Conservation (phyloP, 2,888 invertebrate species). For the Drosophila macrospina region DNA sequence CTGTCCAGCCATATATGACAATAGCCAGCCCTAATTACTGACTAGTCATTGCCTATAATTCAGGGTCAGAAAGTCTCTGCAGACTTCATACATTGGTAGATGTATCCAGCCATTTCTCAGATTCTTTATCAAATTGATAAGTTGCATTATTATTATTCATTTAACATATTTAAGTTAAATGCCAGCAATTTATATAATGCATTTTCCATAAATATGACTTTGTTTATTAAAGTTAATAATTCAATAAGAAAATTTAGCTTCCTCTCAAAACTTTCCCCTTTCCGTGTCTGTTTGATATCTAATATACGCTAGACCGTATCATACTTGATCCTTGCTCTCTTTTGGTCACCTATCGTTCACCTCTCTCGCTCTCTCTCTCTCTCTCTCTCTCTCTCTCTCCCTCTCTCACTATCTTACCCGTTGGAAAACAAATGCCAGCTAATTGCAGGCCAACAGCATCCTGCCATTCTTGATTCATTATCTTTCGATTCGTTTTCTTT, state of each 20-base stretch:
- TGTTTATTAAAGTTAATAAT: no score
- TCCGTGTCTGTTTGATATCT: background rate
- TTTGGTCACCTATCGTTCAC: constrained; percentile 22
- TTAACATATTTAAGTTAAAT: no score
- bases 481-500: constrained; percentile 11
- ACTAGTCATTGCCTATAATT: constrained; percentile 66
- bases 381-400: no score
- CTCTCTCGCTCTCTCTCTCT: no score
- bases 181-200: no score
- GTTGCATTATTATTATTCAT: no score
- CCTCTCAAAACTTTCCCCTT: background rate
- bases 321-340: constrained; percentile 11
- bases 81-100: no score
- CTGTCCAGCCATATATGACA: constrained; percentile 59
- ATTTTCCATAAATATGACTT: no score
- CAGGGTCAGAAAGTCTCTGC: constrained; percentile 13
- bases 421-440: constrained; percentile 48
- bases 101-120: no score
- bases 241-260: background rate
- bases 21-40: constrained; percentile 72
- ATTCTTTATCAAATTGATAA: no score
- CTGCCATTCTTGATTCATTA: constrained; percentile 44
- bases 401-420: background rate
- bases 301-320: constrained; percentile 3
- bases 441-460: constrained; percentile 52